Conservation (phyloP, 2,113 vertebrate species). For the Copsychus sechellarum region DNA sequence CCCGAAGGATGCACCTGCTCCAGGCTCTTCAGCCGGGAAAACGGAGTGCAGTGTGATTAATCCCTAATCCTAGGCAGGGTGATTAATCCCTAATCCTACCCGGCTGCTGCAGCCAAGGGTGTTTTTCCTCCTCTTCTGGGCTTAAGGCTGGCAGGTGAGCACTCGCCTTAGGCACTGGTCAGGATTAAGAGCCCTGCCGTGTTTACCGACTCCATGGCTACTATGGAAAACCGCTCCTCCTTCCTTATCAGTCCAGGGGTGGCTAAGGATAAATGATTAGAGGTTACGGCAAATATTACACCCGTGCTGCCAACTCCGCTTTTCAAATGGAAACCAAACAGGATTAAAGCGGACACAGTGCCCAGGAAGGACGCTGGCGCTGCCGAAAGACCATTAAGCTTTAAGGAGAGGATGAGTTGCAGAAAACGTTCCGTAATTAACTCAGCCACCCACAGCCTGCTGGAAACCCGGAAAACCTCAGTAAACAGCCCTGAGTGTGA, state of each 20-base stretch:
- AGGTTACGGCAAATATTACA: not conserved
- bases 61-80: no score
- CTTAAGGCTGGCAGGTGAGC: not conserved
- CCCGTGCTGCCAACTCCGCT: not conserved
- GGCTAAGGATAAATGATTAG: not conserved
- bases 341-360: not conserved
- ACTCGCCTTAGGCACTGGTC: accelerated
- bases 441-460: not conserved
- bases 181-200: not conserved
- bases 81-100: not conserved
- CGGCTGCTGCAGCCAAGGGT: not conserved
- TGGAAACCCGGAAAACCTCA: not conserved
- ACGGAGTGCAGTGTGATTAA: accelerated
- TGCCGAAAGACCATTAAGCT: not conserved
- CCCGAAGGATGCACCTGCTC: not conserved
- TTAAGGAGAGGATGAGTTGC: not conserved
- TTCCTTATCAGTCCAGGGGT: not conserved
- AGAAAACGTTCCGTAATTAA: not conserved
- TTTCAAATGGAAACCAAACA: not conserved
- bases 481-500: not conserved
- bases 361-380: not conserved
- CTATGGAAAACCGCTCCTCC: accelerated
- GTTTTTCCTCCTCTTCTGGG: not conserved
- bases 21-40: accelerated
- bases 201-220: not conserved